phyloP scores from a whole-genome alignment of 35 echinoderm and acorn worm genomes.

The Holothuria glaberrima region DNA sequence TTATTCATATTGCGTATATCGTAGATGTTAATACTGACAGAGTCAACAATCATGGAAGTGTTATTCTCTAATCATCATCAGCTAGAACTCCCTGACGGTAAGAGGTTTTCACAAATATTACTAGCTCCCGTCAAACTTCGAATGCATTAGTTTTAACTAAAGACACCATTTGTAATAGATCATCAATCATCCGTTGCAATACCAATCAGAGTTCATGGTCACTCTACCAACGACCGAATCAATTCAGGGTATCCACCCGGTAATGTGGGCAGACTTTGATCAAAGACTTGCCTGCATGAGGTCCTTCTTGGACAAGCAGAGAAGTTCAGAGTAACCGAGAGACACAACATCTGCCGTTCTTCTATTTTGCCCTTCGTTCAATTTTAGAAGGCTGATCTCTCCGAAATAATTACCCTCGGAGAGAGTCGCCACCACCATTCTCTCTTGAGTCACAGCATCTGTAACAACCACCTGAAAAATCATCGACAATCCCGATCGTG shows the following conservation, averaged over 20 bases:
- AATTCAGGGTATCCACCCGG: too few species aligned
- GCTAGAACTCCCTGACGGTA: too few species aligned
- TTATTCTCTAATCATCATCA: too few species aligned
- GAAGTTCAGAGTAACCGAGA: conserved; percentile 91
- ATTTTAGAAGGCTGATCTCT: conserved; percentile 97
- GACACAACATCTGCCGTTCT: conserved; percentile 95
- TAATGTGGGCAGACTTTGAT: too few species aligned
- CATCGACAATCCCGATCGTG: background rate
- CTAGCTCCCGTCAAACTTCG: background rate
- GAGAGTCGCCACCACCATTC: conserved; percentile 91
- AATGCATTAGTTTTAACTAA: background rate
- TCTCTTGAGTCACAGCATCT: conserved; percentile 77
- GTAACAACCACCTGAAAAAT: conserved; percentile 84
- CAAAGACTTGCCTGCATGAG: conserved; percentile 78
- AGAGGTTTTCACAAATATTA: background rate
- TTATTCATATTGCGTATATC: too few species aligned
- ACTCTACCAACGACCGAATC: too few species aligned
- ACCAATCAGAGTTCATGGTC: too few species aligned
- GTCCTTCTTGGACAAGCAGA: conserved; percentile 97
- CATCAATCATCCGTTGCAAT: too few species aligned
- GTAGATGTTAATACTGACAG: too few species aligned
- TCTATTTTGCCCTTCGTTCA: conserved; percentile 94
- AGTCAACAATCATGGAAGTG: too few species aligned
- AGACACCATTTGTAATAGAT: too few species aligned
- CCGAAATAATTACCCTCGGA: conserved; percentile 98